Base-by-base conservation (phyloP, 2,888 invertebrate genomes). In the Tethea ocularis region DNA sequence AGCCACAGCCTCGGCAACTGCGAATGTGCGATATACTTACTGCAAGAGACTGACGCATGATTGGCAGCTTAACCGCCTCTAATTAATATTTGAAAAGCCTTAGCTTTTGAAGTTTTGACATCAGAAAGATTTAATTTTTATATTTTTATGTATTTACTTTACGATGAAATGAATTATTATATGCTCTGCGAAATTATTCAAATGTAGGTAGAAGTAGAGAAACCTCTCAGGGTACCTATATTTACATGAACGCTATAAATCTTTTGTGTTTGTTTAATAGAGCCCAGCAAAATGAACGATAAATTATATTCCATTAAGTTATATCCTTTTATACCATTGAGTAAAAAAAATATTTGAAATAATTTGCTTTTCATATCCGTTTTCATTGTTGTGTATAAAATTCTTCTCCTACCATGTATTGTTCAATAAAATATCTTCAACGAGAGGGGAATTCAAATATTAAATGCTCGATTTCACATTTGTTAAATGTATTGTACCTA, bases 151-250 rank as follows among this genome's bases (percentile, higher is more conserved):
- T 20, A 3, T 10, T 17, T 46, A 41, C 6, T 7, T n/a, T 41
- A 17, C 7, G 6, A 41, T 2, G 4, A 7, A 6, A 41, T 41
- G 2, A 1, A n/a, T 38, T 13, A 38, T 38, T n/a, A 38, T 38
- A 13, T 52, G 52, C 52, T 29, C 15, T 17, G 54, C 54, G 54
- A 54, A 54, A 36, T 54, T 54, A 26, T 29, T 29, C 2, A 23
- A 24, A 23, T 26, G 15, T 15, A 22, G 15, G 1, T 26, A 13
- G 7, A 51, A 51, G 20, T 23, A 22, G 22, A 6, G 11, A 38
- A 0, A 5, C n/a, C 38, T 7, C 1, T 2, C 1, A 38, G n/a
- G 38, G 38, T n/a, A 7, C 38, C 5, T 0, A 3, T 26, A 26
- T 7, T 26, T 38, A 38, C 38, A n/a, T 46, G 10, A 10, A 20